phyloP scores from a whole-genome alignment of 2,888 invertebrate genomes.

The Caenorhabditis doughertyi region DNA sequence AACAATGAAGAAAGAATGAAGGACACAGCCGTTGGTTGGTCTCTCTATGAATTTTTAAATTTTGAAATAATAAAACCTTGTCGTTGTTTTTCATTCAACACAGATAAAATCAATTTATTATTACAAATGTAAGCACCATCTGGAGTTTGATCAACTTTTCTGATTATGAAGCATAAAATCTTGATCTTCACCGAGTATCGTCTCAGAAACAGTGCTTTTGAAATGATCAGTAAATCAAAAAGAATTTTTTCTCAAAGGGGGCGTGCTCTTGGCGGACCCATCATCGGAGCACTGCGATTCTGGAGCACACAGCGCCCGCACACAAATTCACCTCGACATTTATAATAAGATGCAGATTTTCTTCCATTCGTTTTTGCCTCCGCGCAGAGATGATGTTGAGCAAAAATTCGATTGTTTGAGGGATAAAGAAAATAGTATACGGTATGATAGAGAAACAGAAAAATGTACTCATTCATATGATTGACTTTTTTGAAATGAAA shows the following conservation, averaged over 20 bases:
- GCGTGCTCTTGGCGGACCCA: constrained; percentile 47
- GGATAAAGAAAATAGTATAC: constrained; percentile 22
- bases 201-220: not conserved
- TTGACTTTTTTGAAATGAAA: constrained; percentile 32
- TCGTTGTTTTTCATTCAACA: not conserved
- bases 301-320: constrained; percentile 20
- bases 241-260: not conserved
- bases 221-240: constrained; percentile 6
- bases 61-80: constrained; percentile 6
- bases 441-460: constrained; percentile 14
- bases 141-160: no score
- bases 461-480: constrained; percentile 39
- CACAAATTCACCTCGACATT: constrained; percentile 59
- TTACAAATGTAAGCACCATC: no score
- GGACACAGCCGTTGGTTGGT: not conserved
- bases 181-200: not conserved
- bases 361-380: constrained; percentile 31
- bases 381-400: constrained; percentile 30
- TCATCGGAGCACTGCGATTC: constrained; percentile 23
- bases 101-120: no score
- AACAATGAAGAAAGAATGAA: constrained; percentile 28
- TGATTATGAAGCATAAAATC: not conserved
- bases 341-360: constrained; percentile 60
- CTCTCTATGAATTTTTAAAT: constrained; percentile 42
- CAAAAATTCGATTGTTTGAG: constrained; percentile 55